Evolutionary conservation across 2,888 invertebrate genomes (phyloP).

Genomic region (Thecocarcelia acutangulata): DNA sequence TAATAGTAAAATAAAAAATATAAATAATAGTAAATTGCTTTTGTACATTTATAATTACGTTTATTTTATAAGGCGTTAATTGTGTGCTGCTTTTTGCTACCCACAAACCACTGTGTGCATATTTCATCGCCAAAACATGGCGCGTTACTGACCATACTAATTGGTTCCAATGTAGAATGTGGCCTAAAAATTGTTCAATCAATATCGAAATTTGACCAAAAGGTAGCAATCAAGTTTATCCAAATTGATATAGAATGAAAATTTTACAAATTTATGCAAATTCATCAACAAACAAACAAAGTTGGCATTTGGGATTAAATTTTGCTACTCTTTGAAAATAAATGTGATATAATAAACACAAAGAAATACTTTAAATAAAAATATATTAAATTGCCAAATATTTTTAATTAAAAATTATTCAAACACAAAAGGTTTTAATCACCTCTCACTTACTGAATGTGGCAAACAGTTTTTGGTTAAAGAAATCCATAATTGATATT

Average conservation of each 20-base stretch:
- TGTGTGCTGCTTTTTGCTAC: background rate
- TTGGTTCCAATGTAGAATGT: constrained; percentile 1
- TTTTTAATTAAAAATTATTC: background rate
- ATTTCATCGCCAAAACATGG: background rate
- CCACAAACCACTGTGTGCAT: background rate
- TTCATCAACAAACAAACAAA: background rate
- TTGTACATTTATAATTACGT: too few relatives aligned
- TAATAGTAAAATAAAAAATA: too few relatives aligned
- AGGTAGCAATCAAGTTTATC: constrained; percentile 46
- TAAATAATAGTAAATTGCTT: too few relatives aligned
- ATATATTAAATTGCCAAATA: background rate
- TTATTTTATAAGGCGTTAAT: background rate
- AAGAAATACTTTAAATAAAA: background rate
- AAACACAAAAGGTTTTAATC: background rate
- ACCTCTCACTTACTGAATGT: constrained; percentile 15
- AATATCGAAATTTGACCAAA: constrained; percentile 41
- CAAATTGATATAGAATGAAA: constrained; percentile 1
- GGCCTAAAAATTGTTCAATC: constrained; percentile 15
- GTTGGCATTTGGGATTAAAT: constrained; percentile 1
- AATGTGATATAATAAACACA: background rate
- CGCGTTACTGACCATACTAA: background rate
- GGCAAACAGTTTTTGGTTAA: background rate
- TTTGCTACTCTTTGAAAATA: background rate
- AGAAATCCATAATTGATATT: background rate
- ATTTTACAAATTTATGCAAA: constrained; percentile 24